Evolutionary conservation across 2,888 invertebrate genomes (phyloP).

Genomic region (Chymomyza amoena): DNA sequence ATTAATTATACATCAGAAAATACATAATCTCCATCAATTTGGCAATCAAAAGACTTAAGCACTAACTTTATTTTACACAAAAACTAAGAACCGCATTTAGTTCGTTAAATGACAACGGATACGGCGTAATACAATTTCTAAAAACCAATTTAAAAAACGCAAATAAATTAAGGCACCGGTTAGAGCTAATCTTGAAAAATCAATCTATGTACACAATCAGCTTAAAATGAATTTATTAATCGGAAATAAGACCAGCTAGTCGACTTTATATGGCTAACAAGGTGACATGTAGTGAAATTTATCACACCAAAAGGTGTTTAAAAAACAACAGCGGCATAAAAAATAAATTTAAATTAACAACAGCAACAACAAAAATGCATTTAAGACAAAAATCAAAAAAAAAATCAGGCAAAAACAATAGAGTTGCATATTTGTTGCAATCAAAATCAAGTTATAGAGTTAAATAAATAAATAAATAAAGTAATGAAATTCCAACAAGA

Average conservation of each 20-base stretch:
- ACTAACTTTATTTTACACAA: neutral
- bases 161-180: neutral
- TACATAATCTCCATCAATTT: neutral
- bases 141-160: neutral
- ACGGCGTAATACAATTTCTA: neutral
- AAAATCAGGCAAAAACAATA: constrained; percentile 1
- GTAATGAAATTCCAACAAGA: constrained; percentile 33
- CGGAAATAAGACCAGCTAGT: neutral
- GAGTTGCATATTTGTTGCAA: constrained; percentile 22
- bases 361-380: constrained; percentile 9
- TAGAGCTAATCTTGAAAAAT: neutral
- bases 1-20: too few species aligned
- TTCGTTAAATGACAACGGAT: neutral
- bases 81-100: too few species aligned
- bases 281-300: constrained; percentile 28
- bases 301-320: constrained; percentile 20
- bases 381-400: neutral
- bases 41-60: constrained; percentile 31
- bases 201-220: neutral
- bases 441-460: constrained; percentile 36
- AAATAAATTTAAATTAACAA: constrained; percentile 17
- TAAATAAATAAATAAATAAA: constrained; percentile 48
- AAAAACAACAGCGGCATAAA: constrained; percentile 1
- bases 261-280: neutral
- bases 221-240: neutral